Evolutionary conservation across 2,888 invertebrate species (phyloP).

Genomic region (Drosophila parthenogenetica): DNA sequence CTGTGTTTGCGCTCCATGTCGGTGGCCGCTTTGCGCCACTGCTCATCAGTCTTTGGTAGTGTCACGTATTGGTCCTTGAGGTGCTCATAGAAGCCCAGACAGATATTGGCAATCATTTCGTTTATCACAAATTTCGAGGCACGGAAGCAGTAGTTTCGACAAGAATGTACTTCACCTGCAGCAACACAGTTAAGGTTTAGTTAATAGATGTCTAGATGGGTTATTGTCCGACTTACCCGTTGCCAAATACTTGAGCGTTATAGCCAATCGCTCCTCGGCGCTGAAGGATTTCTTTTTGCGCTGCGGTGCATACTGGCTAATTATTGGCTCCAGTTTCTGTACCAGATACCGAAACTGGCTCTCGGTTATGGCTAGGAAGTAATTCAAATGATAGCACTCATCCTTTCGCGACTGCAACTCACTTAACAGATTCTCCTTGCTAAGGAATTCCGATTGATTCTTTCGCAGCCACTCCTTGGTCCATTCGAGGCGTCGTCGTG

Average conservation of each 20-base stretch:
- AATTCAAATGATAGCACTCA: conserved; percentile 83
- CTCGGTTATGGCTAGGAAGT: conserved; percentile 84
- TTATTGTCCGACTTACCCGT: conserved; percentile 74
- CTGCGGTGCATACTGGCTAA: conserved; percentile 83
- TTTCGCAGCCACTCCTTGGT: conserved; percentile 84
- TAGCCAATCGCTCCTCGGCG: conserved; percentile 83
- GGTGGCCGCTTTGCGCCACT: conserved; percentile 81
- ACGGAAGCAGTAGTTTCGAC: conserved; percentile 84
- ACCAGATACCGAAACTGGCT: conserved; percentile 83
- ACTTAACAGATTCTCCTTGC: conserved; percentile 82
- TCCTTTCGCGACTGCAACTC: conserved; percentile 83
- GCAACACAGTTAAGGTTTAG: not conserved
- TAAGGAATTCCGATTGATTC: conserved; percentile 82
- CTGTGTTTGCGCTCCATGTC: conserved; percentile 80
- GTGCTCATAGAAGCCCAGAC: conserved; percentile 83
- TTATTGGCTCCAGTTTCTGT: conserved; percentile 82
- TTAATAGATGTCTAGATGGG: too few relatives aligned
- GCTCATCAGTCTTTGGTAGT: conserved; percentile 84
- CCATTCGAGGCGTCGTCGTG: conserved; percentile 82
- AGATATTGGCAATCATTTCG: conserved; percentile 84
- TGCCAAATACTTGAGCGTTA: conserved; percentile 84
- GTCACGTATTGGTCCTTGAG: conserved; percentile 83
- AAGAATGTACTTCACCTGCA: conserved; percentile 84
- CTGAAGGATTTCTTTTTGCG: conserved; percentile 84
- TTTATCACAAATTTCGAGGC: conserved; percentile 85